Evolutionary conservation across 2,888 invertebrate species (phyloP).

Genomic region (Meteorus cinctellus): DNA sequence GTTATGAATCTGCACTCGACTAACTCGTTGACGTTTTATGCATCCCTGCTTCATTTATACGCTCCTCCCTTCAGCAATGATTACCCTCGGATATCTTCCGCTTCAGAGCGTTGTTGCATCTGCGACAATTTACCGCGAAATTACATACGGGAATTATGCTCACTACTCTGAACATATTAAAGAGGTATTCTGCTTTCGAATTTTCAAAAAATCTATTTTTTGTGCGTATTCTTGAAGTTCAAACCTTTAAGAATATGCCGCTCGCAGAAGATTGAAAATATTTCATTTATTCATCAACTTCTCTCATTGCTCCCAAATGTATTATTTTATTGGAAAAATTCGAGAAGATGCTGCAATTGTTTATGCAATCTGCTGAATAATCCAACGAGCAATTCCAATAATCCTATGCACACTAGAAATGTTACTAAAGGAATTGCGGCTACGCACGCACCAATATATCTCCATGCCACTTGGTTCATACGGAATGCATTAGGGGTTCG

Average conservation of each 20-base stretch:
- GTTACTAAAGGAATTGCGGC: conserved; percentile 22
- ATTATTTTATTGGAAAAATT: not conserved
- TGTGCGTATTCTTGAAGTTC: too few relatives aligned
- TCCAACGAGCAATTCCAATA: conserved; percentile 16
- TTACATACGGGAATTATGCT: not conserved
- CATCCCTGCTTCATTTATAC: conserved; percentile 30
- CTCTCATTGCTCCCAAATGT: too few relatives aligned
- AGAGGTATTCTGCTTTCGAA: too few relatives aligned
- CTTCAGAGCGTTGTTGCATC: not conserved
- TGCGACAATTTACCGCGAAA: conserved; percentile 34
- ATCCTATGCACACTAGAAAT: conserved; percentile 24
- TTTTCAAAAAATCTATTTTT: too few relatives aligned
- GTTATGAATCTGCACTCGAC: not conserved
- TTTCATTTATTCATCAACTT: too few relatives aligned
- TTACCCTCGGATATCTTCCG: conserved; percentile 30
- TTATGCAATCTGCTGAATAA: not conserved
- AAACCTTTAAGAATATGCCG: not conserved
- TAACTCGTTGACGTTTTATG: conserved; percentile 31
- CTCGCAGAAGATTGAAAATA: too few relatives aligned
- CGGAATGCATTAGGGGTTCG: conserved; percentile 49
- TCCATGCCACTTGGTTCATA: conserved; percentile 40
- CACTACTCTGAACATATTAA: not conserved
- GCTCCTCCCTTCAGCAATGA: conserved; percentile 39
- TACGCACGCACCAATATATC: not conserved
- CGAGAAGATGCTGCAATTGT: not conserved